Evolutionary conservation across 2,113 vertebrate genomes (phyloP), one percentile per base, ranked within the genome.

Genomic region (Hippocampus zosterae): DNA sequence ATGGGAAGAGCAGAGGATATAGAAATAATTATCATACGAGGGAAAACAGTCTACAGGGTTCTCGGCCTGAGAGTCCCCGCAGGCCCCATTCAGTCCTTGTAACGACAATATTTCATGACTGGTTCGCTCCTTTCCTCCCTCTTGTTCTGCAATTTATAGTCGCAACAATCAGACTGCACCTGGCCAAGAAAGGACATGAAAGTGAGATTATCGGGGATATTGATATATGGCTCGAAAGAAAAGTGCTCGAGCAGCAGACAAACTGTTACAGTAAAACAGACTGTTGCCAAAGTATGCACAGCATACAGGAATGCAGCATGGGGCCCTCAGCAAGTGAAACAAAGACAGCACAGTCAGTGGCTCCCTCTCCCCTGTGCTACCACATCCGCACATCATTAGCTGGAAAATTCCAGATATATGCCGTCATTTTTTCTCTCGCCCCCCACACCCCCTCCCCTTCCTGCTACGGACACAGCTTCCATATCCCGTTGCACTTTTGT

Each of bases 391-490:
- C 94, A 96, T 98, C 95, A 94, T 98, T 99, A 98, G 94, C 91
- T 93, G 96, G 96, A 99, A 98, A 99, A 98, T 98, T 98, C 96
- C 96, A 97, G 94, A 96, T 97, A 96, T 95, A 99, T 98, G 97
- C 94, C 92, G 96, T 99, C 93, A 99, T 95, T 97, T 95, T 94
- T 94, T 92, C 64, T 72, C 10, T 15, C 21, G 8, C 15, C 16
- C 21, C 12, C 18, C 2, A 46, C 70, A 56, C 72, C 50, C 62
- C 55, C 74, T 83, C 74, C 77, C 81, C 78, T 71, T 90, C 88
- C 88, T 87, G 92, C 92, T 92, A 92, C 92, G 94, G 93, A 94
- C 90, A 90, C 90, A 86, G 89, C 93, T 94, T 95, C 93, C 95
- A 94, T 93, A 95, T 96, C 94, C 94, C 95, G 93, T 96, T 96